phyloP scores from a whole-genome alignment of 2,888 invertebrate genomes.

The Trissolcus brochymenae region DNA sequence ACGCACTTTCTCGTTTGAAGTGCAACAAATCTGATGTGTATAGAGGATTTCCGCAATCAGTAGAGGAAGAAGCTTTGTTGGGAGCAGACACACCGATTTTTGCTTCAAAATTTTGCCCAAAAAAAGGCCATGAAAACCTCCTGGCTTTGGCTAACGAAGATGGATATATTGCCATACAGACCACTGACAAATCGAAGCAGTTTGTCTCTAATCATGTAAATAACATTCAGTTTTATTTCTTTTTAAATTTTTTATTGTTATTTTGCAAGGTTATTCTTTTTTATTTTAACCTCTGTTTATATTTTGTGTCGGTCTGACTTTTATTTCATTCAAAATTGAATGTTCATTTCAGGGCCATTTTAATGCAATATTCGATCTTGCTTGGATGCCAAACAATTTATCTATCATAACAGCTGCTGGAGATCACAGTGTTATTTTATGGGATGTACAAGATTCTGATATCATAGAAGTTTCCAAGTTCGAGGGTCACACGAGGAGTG shows the following conservation, averaged over 20 bases:
- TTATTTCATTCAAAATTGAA: not conserved
- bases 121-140: constrained; percentile 82
- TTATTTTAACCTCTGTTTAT: too few species aligned
- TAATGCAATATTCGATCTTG: constrained; percentile 93
- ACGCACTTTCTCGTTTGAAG: constrained; percentile 80
- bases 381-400: constrained; percentile 88
- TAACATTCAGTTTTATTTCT: too few species aligned
- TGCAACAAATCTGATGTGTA: constrained; percentile 82
- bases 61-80: constrained; percentile 15
- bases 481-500: constrained; percentile 86
- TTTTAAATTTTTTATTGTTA: too few species aligned
- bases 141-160: constrained; percentile 92
- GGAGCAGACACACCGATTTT: constrained; percentile 81
- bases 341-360: constrained; percentile 79
- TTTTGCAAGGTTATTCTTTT: too few species aligned
- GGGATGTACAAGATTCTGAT: constrained; percentile 81
- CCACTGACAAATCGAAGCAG: constrained; percentile 67
- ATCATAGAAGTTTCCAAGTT: constrained; percentile 80
- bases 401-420: constrained; percentile 90
- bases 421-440: constrained; percentile 88
- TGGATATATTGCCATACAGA: constrained; percentile 82
- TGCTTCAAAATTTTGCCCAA: constrained; percentile 86
- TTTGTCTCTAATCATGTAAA: constrained; percentile 78
- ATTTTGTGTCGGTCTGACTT: not conserved
- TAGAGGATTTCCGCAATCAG: constrained; percentile 75